phyloP scores from a whole-genome alignment of 2,888 invertebrate species.

The Stenurella melanura region DNA sequence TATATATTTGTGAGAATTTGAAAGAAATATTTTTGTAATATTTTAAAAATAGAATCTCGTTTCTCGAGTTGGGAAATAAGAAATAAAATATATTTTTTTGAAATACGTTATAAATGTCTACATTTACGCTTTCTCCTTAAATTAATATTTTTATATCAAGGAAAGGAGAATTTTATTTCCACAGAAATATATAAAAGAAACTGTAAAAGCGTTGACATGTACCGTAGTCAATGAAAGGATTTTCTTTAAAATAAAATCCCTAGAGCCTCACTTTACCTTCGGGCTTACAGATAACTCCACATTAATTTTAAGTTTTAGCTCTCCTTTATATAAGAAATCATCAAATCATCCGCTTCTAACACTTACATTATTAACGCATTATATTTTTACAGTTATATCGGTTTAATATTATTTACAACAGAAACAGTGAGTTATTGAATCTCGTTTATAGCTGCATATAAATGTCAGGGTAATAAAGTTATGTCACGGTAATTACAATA shows the following conservation, averaged over 20 bases:
- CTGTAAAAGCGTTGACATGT: not conserved
- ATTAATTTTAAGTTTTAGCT: not conserved
- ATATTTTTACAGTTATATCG: not conserved
- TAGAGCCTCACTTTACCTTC: not conserved
- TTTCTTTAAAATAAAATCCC: not conserved
- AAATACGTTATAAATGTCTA: not conserved
- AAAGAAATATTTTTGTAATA: too few relatives aligned
- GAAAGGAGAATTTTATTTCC: not conserved
- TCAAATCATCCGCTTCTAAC: not conserved
- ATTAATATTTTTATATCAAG: not conserved
- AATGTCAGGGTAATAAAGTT: too few relatives aligned
- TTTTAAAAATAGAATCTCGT: too few relatives aligned
- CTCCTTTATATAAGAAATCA: not conserved
- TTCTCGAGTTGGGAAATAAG: not conserved
- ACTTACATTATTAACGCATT: not conserved
- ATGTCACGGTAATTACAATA: too few relatives aligned
- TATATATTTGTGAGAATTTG: too few relatives aligned
- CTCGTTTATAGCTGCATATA: too few relatives aligned
- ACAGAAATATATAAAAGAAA: not conserved
- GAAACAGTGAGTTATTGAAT: too few relatives aligned
- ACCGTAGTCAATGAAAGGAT: not conserved
- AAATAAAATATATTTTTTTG: not conserved
- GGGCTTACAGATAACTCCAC: constrained; percentile 3
- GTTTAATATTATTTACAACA: too few relatives aligned
- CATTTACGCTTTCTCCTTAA: not conserved